phyloP scores from a whole-genome alignment of 2,888 invertebrate genomes.

The Leptinotarsa rubiginosa region DNA sequence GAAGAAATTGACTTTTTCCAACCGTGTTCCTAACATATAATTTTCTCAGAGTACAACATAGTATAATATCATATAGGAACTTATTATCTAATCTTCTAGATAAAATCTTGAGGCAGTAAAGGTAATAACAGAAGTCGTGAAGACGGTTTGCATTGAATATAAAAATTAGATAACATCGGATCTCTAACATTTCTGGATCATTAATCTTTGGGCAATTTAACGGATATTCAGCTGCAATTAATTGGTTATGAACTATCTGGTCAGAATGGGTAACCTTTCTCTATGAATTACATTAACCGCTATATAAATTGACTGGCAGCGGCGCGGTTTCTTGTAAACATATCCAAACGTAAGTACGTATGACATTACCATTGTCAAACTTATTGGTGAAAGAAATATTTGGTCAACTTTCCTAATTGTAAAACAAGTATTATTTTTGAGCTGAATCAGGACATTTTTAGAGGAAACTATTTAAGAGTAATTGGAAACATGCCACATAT shows the following conservation, averaged over 20 bases:
- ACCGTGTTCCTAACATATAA: constrained; percentile 22
- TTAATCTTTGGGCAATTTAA: constrained; percentile 39
- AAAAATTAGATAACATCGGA: constrained; percentile 37
- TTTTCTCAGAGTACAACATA: constrained; percentile 11
- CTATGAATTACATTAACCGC: constrained; percentile 46
- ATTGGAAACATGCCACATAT: too few species aligned
- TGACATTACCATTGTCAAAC: too few species aligned
- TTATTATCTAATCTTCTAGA: constrained; percentile 26
- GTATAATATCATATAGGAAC: constrained; percentile 17
- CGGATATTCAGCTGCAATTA: constrained; percentile 44
- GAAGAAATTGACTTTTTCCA: background rate
- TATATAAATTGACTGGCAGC: constrained; percentile 38
- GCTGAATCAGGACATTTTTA: too few species aligned
- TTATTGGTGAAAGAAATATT: too few species aligned
- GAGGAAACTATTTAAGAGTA: too few species aligned
- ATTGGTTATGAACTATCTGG: constrained; percentile 48
- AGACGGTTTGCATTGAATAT: constrained; percentile 32
- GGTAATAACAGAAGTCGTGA: constrained; percentile 41
- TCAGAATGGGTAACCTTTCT: constrained; percentile 46
- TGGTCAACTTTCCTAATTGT: too few species aligned
- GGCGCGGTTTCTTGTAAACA: constrained; percentile 27
- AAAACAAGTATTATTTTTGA: too few species aligned
- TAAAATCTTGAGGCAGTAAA: constrained; percentile 25
- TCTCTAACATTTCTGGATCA: constrained; percentile 38
- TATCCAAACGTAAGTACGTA: background rate